Base-by-base conservation (phyloP, 2,888 invertebrate genomes). In the Tillus elongatus region DNA sequence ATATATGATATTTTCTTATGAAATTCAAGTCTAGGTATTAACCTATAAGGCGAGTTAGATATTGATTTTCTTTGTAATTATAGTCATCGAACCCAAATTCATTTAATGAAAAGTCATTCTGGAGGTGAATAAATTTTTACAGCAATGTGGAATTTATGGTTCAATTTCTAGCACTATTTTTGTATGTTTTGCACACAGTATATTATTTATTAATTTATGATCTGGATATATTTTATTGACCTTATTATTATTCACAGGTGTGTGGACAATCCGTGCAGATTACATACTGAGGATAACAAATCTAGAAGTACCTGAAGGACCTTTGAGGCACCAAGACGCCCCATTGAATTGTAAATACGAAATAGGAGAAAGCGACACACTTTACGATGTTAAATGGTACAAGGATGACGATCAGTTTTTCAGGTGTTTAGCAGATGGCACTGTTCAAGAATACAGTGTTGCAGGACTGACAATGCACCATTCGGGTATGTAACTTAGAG, bases 321-420 rank as follows among this genome's bases (percentile, higher is more conserved):
- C 24, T n/a, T 8, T 19, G 13, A 58, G 59, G 1, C 41, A 47
- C 8, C 49, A 51, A 39, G 53, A 58, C 14, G 57, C 56, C 3
- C 44, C 43, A 3, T 40, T 62, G 13, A 56, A 58, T 33, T 62
- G 61, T 29, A 46, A 47, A 32, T 62, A 62, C 41, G 56, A 58
- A 35, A 36, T 62, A 24, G 56, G 55, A 19, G 47, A 40, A 6
- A 30, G 42, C 28, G 47, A 49, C 15, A 40, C 40, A 15, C 44
- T 62, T 3, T 61, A 62, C 41, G 60, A 54, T 35, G 61, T 59
- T 3, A 62, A 62, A 43, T 62, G 61, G 61, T 62, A 60, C 47
- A 60, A 60, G 40, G 60, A 62, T 42, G 53, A 45, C n/a, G 36
- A 43, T 10, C 51, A 62, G 38, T 62, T 62, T 42, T 58, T 59